Evolutionary conservation across 2,797 vertebrate species (phyloP).

Genomic region (Platyrinchus mystaceus): DNA sequence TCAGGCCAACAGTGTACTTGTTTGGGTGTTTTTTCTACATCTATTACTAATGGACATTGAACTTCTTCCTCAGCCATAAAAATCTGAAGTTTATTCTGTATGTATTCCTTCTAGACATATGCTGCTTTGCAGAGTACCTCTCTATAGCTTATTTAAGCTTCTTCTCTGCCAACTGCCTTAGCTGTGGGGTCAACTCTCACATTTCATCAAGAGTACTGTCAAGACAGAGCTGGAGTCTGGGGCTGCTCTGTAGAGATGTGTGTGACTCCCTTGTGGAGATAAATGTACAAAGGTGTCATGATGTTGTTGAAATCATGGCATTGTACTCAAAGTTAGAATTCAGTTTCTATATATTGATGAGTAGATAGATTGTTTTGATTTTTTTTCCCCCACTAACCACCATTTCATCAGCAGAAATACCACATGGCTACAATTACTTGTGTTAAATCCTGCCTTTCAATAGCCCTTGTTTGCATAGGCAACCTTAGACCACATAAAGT

Average conservation of each 20-base stretch:
- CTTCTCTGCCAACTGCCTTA: not conserved
- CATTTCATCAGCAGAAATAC: not conserved
- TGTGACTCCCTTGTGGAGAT: not conserved
- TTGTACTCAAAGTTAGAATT: not conserved
- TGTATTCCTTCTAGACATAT: not conserved
- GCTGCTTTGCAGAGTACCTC: not conserved
- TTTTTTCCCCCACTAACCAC: not conserved
- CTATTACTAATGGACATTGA: not conserved
- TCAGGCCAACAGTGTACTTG: not conserved
- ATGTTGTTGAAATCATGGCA: not conserved
- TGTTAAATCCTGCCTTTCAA: not conserved
- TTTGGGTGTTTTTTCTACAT: rapidly evolving
- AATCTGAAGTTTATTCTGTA: not conserved
- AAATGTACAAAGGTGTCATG: not conserved
- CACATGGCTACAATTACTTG: not conserved
- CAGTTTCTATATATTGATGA: not conserved
- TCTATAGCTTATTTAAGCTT: not conserved
- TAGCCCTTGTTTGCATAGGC: not conserved
- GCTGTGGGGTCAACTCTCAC: not conserved
- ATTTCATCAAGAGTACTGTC: not conserved
- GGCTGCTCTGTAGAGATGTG: rapidly evolving
- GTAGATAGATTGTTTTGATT: not conserved
- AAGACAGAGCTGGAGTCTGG: not conserved
- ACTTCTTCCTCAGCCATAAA: not conserved
- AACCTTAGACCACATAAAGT: not conserved